A percentile compares a stretch with the other conserved stretches of the same genome.
These are phyloP conservation scores for Pteronotus mesoamericanus DNA, from an alignment of 2,797 vertebrate genomes.

Conservation along the genomic window DNA sequence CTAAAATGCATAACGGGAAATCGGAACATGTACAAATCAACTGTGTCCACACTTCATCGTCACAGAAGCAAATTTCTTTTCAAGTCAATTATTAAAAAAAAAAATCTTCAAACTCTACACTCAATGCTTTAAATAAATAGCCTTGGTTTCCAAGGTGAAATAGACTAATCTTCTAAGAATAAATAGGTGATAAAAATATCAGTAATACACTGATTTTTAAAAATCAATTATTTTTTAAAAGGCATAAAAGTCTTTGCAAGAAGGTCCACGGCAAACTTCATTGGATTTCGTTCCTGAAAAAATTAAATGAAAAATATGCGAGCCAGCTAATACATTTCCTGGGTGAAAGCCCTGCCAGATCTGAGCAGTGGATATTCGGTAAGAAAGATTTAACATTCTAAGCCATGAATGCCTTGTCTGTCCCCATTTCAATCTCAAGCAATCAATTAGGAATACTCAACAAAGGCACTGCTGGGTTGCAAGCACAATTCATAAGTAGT, in stretches of 20 bases:
- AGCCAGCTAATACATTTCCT: neutral
- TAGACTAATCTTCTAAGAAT: neutral
- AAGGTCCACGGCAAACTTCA: constrained; percentile 5
- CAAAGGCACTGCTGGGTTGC: neutral
- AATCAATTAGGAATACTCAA: neutral
- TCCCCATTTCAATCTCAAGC: neutral
- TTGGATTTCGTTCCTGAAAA: neutral
- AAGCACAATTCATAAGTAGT: neutral
- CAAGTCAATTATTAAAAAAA: neutral
- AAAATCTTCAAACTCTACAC: neutral
- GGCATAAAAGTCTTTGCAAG: neutral
- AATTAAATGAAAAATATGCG: neutral
- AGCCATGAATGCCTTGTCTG: neutral
- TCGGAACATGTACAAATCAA: constrained; percentile 34
- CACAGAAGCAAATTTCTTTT: neutral
- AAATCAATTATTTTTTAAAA: constrained; percentile 40
- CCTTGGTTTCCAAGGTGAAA: constrained; percentile 33
- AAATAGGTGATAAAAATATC: constrained; percentile 11
- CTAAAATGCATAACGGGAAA: constrained; percentile 13
- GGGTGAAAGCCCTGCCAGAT: neutral
- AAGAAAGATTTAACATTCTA: neutral
- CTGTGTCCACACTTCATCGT: neutral
- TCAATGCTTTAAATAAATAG: constrained; percentile 20
- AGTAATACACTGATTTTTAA: neutral
- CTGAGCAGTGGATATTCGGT: neutral